phyloP scores from a whole-genome alignment of 2,797 vertebrate species.

The Threskiornis aethiopicus region DNA sequence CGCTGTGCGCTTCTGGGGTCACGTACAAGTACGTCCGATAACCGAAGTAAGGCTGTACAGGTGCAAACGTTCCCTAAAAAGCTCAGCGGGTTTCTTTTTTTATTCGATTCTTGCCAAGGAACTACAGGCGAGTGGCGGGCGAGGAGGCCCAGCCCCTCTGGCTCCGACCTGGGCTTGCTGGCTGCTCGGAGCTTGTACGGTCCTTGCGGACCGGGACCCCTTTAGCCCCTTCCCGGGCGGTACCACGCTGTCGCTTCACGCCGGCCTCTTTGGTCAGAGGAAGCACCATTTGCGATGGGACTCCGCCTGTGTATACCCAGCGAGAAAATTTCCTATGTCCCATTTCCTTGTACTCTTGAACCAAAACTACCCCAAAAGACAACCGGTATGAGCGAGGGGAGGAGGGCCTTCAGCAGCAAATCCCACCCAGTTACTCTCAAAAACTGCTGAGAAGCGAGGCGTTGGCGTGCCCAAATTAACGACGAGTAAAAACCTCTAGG shows the following conservation, averaged over 20 bases:
- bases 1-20: background rate
- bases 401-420: background rate
- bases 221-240: background rate
- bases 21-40: rapidly evolving
- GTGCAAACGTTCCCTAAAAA: background rate
- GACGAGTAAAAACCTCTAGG: too few relatives aligned
- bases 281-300: background rate
- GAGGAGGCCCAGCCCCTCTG: background rate
- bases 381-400: rapidly evolving
- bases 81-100: too few relatives aligned
- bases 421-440: background rate
- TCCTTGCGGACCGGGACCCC: background rate
- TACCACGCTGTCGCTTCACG: rapidly evolving
- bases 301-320: too few relatives aligned
- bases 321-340: rapidly evolving
- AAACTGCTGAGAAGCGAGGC: background rate
- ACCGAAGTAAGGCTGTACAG: background rate
- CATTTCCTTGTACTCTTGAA: background rate
- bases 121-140: rapidly evolving
- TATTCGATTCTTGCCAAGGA: background rate
- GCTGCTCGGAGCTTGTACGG: too few relatives aligned
- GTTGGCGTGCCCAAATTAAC: too few relatives aligned
- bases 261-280: background rate
- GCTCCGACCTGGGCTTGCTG: background rate
- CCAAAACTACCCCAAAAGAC: background rate